A percentile compares a stretch with the other conserved stretches of the same genome.
phyloP scores from a whole-genome alignment of 2,797 vertebrate species.

The Pseudomugil gertrudae region DNA sequence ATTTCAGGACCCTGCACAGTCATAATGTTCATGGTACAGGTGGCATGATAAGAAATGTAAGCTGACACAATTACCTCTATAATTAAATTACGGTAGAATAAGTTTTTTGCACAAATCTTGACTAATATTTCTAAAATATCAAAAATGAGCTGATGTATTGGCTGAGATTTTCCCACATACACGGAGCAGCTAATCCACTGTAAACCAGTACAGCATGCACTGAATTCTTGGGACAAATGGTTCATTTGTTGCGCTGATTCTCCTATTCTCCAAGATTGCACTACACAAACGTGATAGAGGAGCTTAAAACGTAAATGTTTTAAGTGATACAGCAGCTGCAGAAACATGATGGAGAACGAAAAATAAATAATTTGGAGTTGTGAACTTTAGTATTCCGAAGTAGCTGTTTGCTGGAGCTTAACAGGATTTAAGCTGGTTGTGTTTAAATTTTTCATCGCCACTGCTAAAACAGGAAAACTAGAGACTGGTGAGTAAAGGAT shows the following conservation, averaged over 20 bases:
- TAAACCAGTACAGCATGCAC: background rate
- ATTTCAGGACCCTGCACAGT: slow-evolving; percentile 49
- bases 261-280: background rate
- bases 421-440: background rate
- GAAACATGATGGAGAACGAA: background rate
- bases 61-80: too few species aligned
- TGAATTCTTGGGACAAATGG: background rate
- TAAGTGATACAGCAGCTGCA: background rate
- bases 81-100: too few species aligned
- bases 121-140: background rate
- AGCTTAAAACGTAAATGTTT: background rate
- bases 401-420: background rate
- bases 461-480: background rate
- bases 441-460: background rate
- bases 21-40: slow-evolving; percentile 44
- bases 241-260: background rate
- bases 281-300: background rate
- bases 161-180: background rate
- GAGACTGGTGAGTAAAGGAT: background rate
- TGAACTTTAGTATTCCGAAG: background rate
- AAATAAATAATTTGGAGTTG: background rate
- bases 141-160: background rate
- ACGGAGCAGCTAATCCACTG: background rate
- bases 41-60: slow-evolving; percentile 38
- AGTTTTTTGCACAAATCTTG: background rate